Evolutionary conservation across 2,888 invertebrate species (phyloP).

Genomic region (Drosophila setosimentum): DNA sequence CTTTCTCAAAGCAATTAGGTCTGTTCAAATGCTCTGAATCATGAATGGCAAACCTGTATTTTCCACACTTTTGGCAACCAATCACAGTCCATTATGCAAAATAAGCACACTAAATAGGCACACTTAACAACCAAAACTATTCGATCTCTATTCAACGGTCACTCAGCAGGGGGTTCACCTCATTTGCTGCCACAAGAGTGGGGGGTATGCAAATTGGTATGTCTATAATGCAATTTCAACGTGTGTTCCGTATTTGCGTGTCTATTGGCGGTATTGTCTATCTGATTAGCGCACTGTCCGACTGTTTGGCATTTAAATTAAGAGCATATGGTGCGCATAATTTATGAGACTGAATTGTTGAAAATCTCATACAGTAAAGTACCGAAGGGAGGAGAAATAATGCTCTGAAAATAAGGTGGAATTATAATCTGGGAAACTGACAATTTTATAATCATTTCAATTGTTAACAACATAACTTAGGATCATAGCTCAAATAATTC

Average conservation of each 20-base stretch:
- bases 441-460: not conserved
- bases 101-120: slow-evolving; percentile 70
- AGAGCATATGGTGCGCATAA: slow-evolving; percentile 35
- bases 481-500: no score
- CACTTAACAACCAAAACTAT: slow-evolving; percentile 27
- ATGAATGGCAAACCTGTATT: slow-evolving; percentile 40
- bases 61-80: slow-evolving; percentile 38
- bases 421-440: not conserved
- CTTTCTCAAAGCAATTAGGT: slow-evolving; percentile 46
- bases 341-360: slow-evolving; percentile 41
- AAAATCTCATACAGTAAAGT: not conserved
- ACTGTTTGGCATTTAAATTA: slow-evolving; percentile 56
- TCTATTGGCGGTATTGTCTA: not conserved
- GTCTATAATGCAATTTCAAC: slow-evolving; percentile 57
- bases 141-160: not conserved
- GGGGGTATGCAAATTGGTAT: slow-evolving; percentile 41
- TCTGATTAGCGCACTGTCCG: slow-evolving; percentile 14
- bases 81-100: slow-evolving; percentile 75
- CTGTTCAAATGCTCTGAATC: slow-evolving; percentile 25
- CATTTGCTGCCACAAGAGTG: slow-evolving; percentile 47
- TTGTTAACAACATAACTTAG: not conserved
- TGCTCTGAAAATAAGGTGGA: not conserved
- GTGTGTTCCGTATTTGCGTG: slow-evolving; percentile 25
- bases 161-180: slow-evolving; percentile 21
- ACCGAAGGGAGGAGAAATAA: not conserved